Conservation (phyloP, 2,113 vertebrate genomes). For the Chaetodon trifascialis region DNA sequence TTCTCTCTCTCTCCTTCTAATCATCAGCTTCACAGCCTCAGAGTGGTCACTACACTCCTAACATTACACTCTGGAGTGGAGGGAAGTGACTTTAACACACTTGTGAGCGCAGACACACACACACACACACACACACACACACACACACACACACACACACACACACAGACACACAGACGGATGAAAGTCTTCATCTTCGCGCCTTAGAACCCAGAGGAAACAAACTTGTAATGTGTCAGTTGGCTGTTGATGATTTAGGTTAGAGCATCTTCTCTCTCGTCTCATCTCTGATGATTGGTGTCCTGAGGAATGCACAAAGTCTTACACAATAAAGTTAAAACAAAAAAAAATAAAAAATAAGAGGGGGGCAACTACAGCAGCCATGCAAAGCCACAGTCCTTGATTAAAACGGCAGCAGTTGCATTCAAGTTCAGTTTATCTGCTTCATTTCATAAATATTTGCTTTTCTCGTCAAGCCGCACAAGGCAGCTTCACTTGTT, state of each 20-base stretch:
- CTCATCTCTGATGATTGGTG: conserved; percentile 37
- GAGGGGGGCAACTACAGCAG: conserved; percentile 40
- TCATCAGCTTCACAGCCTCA: conserved; percentile 54
- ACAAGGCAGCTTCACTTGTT: conserved; percentile 23
- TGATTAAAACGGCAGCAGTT: conserved; percentile 33
- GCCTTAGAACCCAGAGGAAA: conserved; percentile 46
- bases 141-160: conserved; percentile 1
- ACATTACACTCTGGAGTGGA: conserved; percentile 41
- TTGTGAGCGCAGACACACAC: conserved; percentile 1
- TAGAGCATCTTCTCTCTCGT: conserved; percentile 31
- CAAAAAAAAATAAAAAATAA: not conserved
- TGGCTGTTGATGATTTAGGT: conserved; percentile 38
- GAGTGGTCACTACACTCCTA: conserved; percentile 61
- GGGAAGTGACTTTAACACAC: conserved; percentile 55
- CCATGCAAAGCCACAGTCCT: conserved; percentile 55
- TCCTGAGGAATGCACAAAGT: conserved; percentile 69
- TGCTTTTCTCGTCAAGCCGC: conserved; percentile 27
- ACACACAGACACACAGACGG: conserved; percentile 8
- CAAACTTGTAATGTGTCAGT: conserved; percentile 23
- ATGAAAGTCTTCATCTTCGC: conserved; percentile 38
- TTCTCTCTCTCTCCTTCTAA: conserved; percentile 52
- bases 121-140: conserved; percentile 1
- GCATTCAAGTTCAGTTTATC: conserved; percentile 31
- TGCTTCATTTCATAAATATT: conserved; percentile 10
- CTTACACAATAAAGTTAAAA: conserved; percentile 43